Conservation (phyloP, 1,140 invertebrate genomes). For the Tetramorium parvispinum region DNA sequence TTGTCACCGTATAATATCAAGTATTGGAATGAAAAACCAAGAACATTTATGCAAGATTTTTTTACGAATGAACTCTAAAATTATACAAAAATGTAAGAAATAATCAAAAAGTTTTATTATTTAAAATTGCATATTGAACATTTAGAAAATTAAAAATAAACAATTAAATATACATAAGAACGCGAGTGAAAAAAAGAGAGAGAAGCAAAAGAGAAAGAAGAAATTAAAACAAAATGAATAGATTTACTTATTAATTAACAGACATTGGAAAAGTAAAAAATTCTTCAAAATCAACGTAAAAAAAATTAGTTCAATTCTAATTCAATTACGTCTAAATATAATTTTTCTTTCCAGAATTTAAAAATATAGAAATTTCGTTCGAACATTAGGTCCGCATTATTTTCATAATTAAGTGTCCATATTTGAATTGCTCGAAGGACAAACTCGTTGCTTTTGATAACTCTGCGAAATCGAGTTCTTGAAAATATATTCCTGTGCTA, state of each 20-base stretch:
- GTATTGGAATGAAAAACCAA: background rate
- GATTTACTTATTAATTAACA: background rate
- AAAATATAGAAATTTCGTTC: background rate
- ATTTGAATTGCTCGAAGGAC: slow-evolving; percentile 2
- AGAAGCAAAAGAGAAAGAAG: background rate
- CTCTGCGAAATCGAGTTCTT: slow-evolving; percentile 41
- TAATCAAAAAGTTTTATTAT: background rate
- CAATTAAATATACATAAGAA: background rate
- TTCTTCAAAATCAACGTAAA: background rate
- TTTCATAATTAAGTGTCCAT: background rate
- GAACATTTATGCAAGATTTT: background rate
- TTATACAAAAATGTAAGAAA: background rate
- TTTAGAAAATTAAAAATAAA: background rate
- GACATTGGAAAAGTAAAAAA: background rate
- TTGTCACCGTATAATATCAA: slow-evolving; percentile 8
- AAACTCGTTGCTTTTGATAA: slow-evolving; percentile 22
- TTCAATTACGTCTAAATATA: background rate
- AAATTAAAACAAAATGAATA: background rate
- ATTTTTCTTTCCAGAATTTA: background rate
- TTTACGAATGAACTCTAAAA: background rate
- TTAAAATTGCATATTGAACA: background rate
- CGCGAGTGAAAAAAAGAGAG: background rate
- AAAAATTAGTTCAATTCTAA: background rate
- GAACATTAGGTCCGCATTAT: background rate
- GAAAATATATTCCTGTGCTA: slow-evolving; percentile 19